A percentile compares a stretch with the other conserved stretches of the same genome.
Evolutionary conservation across 2,113 vertebrate genomes (phyloP).

Genomic region (Petrocephalus zakoni): DNA sequence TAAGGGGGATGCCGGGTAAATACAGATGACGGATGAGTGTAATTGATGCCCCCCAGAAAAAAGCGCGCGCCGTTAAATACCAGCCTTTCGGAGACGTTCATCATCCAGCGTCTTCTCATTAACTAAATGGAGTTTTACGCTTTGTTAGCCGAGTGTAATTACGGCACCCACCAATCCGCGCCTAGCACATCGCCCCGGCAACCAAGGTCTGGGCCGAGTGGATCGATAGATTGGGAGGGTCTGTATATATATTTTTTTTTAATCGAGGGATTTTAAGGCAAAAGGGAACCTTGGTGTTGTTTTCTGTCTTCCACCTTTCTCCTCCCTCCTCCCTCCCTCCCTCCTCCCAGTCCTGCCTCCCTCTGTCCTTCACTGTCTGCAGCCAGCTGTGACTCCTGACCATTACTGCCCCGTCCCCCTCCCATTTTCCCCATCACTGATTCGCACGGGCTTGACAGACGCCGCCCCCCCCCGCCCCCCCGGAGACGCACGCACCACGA

Average conservation of each 20-base stretch:
- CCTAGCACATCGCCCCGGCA: background rate
- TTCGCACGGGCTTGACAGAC: background rate
- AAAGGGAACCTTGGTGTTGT: background rate
- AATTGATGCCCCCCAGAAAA: slow-evolving; percentile 11
- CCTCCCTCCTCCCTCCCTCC: background rate
- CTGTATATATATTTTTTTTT: background rate
- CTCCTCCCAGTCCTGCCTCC: background rate
- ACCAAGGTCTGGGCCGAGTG: background rate
- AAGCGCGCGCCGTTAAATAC: background rate
- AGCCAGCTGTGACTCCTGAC: slow-evolving; percentile 19
- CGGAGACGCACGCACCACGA: background rate
- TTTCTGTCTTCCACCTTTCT: background rate
- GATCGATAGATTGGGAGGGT: background rate
- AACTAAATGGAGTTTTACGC: slow-evolving; percentile 22
- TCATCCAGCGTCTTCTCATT: slow-evolving; percentile 11
- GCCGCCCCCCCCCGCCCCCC: background rate
- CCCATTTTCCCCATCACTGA: slow-evolving; percentile 14
- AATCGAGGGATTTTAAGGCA: background rate
- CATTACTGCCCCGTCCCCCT: slow-evolving; percentile 7
- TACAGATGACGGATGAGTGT: background rate
- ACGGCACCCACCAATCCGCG: background rate
- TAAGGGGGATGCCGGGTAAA: background rate
- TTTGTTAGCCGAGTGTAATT: slow-evolving; percentile 21
- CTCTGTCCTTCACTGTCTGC: slow-evolving; percentile 20
- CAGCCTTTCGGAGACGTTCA: background rate